A percentile compares a stretch with the other conserved stretches of the same genome.
phyloP scores from a whole-genome alignment of 2,113 vertebrate species.

The Podarcis muralis region DNA sequence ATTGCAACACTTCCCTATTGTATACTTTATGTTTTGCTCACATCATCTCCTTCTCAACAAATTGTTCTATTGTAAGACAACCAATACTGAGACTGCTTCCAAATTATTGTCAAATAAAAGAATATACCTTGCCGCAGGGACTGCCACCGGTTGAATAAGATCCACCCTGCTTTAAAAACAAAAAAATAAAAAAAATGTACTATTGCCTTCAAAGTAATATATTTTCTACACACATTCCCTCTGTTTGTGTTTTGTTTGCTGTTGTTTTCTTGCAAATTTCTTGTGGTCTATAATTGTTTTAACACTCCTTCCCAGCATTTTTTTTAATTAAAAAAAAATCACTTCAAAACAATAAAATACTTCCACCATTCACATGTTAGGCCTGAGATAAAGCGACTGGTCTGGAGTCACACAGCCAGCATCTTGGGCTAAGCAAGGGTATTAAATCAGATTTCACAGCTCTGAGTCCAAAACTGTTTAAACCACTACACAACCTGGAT shows the following conservation, averaged over 20 bases:
- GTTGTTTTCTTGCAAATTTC: too few species aligned
- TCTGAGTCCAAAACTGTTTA: too few species aligned
- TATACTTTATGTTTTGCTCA: not conserved
- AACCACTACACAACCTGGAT: too few species aligned
- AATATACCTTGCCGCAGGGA: not conserved
- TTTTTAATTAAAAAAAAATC: not conserved
- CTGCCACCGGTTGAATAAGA: not conserved
- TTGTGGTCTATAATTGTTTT: not conserved
- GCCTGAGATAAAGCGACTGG: too few species aligned
- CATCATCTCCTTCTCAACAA: not conserved
- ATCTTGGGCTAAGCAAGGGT: too few species aligned
- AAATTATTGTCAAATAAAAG: not conserved
- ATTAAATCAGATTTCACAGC: too few species aligned
- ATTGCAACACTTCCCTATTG: not conserved
- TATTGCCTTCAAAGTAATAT: not conserved
- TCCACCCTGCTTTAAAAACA: slow-evolving; percentile 13
- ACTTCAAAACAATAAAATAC: not conserved
- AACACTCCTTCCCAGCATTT: not conserved
- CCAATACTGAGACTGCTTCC: not conserved
- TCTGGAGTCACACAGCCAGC: too few species aligned
- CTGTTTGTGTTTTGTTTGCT: not conserved
- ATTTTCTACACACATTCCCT: not conserved
- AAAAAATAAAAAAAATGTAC: not conserved
- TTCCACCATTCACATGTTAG: not conserved
- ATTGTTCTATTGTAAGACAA: not conserved